Percentiles rank a stretch among this genome's conserved stretches.
Conservation (phyloP, 2,888 invertebrate genomes). For the Diaphora mendica region DNA sequence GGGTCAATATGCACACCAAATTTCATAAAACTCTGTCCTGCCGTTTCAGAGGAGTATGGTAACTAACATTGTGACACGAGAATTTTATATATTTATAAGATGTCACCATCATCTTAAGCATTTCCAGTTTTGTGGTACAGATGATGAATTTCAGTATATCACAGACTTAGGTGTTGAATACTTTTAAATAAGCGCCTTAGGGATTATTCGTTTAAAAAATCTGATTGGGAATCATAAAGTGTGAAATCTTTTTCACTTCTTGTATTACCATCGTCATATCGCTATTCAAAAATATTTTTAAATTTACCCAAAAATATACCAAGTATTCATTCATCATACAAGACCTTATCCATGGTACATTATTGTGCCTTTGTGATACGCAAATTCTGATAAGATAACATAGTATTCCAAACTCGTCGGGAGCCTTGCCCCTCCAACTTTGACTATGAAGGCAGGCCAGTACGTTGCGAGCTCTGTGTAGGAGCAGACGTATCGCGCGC, state of each 20-base stretch:
- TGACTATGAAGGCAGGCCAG: conserved; percentile 47
- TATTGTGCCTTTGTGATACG: conserved; percentile 56
- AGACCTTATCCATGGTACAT: conserved; percentile 56
- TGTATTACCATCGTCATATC: neutral
- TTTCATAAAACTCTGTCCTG: no score
- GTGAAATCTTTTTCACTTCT: neutral
- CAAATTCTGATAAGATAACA: conserved; percentile 66
- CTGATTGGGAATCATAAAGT: neutral
- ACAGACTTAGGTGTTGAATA: neutral
- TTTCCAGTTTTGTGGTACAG: neutral
- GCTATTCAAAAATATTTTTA: neutral
- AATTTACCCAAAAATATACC: neutral
- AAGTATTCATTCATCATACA: conserved; percentile 35
- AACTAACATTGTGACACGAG: no score
- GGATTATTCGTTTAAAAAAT: neutral
- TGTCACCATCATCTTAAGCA: neutral
- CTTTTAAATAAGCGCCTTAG: neutral
- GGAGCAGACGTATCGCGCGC: conserved; percentile 41
- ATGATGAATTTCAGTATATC: neutral
- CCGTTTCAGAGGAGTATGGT: no score
- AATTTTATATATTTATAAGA: no score
- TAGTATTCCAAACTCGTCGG: conserved; percentile 50
- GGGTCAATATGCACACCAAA: no score
- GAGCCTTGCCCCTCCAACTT: conserved; percentile 42
- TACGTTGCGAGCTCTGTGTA: conserved; percentile 44